These are phyloP conservation scores for Lophura swinhoii DNA, from an alignment of 2,797 vertebrate genomes.

Conservation along the genomic window DNA sequence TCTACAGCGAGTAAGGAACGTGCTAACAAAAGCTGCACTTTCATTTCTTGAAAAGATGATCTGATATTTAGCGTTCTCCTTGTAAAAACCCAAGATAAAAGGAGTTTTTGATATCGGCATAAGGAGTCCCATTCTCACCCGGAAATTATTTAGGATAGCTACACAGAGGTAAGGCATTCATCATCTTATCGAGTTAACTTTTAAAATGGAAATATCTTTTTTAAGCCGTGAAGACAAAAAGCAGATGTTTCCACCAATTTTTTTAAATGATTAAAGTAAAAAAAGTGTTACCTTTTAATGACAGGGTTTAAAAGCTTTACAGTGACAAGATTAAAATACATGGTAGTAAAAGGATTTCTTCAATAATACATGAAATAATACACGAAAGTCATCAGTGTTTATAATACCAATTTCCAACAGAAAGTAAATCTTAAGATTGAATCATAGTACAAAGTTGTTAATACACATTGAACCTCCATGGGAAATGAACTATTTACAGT, in stretches of 20 bases:
- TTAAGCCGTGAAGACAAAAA: neutral
- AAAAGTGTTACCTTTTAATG: neutral
- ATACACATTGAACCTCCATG: accelerated
- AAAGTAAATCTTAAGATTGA: accelerated
- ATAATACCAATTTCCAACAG: neutral
- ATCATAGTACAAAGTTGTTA: neutral
- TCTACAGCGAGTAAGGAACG: accelerated
- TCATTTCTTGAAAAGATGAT: constrained; percentile 4
- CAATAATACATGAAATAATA: neutral
- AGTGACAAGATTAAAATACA: neutral
- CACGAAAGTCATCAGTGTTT: neutral
- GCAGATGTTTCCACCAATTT: accelerated
- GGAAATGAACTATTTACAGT: accelerated
- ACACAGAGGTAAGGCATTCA: neutral
- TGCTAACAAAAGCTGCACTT: neutral
- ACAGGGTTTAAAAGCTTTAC: neutral
- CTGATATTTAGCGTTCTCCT: neutral
- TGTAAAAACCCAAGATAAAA: neutral
- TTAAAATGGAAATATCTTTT: neutral
- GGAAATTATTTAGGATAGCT: neutral
- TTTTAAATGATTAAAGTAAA: neutral
- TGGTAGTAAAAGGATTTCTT: neutral
- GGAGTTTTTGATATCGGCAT: neutral
- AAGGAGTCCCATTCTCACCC: neutral
- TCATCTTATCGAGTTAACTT: neutral